Conservation (phyloP, 2,113 vertebrate species). For the Castor canadensis region DNA sequence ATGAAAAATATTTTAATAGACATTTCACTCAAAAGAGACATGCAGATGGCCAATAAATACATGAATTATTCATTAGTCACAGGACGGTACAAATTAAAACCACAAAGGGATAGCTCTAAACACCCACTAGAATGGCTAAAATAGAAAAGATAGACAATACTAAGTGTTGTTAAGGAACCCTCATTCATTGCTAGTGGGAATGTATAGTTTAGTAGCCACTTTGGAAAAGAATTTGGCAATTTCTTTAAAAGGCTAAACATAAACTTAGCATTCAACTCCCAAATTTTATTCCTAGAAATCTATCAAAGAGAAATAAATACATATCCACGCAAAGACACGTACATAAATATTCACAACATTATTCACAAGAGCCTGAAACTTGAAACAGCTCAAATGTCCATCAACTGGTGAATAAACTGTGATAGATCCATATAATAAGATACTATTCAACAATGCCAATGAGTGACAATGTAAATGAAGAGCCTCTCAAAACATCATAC, state of each 20-base stretch:
- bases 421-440: not conserved
- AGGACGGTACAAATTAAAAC: conserved; percentile 6
- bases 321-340: not conserved
- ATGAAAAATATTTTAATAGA: conserved; percentile 13
- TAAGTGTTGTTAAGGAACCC: not conserved
- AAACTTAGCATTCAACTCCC: conserved; percentile 18
- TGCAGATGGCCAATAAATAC: not conserved
- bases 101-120: not conserved
- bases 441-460: not conserved
- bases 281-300: conserved; percentile 32
- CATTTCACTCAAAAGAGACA: conserved; percentile 3
- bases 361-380: not conserved
- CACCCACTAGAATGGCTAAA: not conserved
- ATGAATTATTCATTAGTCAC: too few species aligned
- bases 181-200: not conserved
- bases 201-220: not conserved
- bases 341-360: not conserved
- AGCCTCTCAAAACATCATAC: not conserved
- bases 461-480: not conserved
- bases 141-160: not conserved
- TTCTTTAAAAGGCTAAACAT: conserved; percentile 20
- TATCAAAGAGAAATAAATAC: conserved; percentile 25
- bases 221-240: not conserved
- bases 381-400: not conserved
- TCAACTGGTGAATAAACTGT: not conserved